Conservation (phyloP, 2,797 vertebrate species). For the Neosilurus hyrtlii region DNA sequence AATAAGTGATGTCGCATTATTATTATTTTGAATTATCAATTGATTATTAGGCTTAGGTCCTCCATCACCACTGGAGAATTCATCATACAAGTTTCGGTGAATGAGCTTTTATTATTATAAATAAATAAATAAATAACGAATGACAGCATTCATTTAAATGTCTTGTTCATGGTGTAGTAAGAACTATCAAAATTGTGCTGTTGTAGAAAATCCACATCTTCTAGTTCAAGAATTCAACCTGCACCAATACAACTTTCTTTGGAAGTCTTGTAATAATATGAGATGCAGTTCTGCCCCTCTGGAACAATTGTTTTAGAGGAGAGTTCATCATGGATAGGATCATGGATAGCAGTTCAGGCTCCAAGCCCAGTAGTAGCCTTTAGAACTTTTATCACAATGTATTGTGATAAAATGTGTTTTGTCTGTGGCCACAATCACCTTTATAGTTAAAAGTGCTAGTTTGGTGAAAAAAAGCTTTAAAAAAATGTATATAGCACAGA, state of each 20-base stretch:
- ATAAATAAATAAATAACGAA: too few relatives aligned
- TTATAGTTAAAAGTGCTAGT: not conserved
- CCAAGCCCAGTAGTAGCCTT: not conserved
- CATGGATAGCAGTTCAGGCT: not conserved
- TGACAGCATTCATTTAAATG: not conserved
- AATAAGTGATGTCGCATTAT: not conserved
- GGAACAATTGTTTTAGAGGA: conserved; percentile 5
- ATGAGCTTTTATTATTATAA: not conserved
- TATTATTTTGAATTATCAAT: not conserved
- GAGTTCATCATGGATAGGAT: too few relatives aligned
- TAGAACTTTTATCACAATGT: not conserved
- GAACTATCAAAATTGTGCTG: not conserved
- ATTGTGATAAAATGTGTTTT: too few relatives aligned
- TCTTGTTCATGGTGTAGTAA: not conserved
- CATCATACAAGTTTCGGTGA: not conserved
- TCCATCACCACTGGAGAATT: not conserved
- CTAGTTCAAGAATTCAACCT: not conserved
- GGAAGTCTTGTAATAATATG: not conserved
- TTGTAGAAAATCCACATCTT: not conserved
- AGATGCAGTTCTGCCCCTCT: not conserved
- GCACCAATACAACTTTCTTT: not conserved
- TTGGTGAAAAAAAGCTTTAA: not conserved
- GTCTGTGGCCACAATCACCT: not conserved
- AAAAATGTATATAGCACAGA: not conserved
- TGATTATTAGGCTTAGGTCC: not conserved